Conservation (phyloP, 2,888 invertebrate species). For the Gymnosoma rotundatum region DNA sequence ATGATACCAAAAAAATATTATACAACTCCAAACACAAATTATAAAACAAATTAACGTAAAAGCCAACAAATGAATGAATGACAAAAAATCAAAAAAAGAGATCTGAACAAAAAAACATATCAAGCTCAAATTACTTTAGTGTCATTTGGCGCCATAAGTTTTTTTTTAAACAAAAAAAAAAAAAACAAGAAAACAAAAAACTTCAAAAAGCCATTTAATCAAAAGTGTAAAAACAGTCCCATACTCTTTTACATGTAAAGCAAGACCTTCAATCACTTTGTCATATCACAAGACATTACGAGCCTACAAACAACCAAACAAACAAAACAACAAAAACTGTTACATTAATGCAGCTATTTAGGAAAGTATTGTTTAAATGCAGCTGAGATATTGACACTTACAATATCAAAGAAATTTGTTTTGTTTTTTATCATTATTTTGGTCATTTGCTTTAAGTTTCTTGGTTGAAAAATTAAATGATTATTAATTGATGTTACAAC, state of each 20-base stretch:
- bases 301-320: background rate
- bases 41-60: slow-evolving; percentile 5
- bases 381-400: slow-evolving; percentile 15
- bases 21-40: background rate
- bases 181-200: background rate
- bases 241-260: slow-evolving; percentile 26
- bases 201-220: slow-evolving; percentile 37
- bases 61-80: slow-evolving; percentile 14
- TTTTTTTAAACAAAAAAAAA: background rate
- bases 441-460: background rate
- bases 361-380: slow-evolving; percentile 34
- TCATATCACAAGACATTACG: slow-evolving; percentile 29
- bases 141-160: slow-evolving; percentile 72
- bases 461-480: background rate
- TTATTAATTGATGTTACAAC: slow-evolving; percentile 44
- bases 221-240: slow-evolving; percentile 23
- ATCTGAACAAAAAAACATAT: slow-evolving; percentile 55
- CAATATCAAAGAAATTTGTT: slow-evolving; percentile 8
- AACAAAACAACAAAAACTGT: slow-evolving; percentile 33
- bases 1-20: slow-evolving; percentile 42
- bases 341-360: slow-evolving; percentile 59
- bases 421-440: too few species aligned
- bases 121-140: slow-evolving; percentile 72
- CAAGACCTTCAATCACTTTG: slow-evolving; percentile 64
- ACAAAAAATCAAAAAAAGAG: slow-evolving; percentile 1